Evolutionary conservation across 2,888 invertebrate genomes (phyloP).

Genomic region (Netelia melanura): DNA sequence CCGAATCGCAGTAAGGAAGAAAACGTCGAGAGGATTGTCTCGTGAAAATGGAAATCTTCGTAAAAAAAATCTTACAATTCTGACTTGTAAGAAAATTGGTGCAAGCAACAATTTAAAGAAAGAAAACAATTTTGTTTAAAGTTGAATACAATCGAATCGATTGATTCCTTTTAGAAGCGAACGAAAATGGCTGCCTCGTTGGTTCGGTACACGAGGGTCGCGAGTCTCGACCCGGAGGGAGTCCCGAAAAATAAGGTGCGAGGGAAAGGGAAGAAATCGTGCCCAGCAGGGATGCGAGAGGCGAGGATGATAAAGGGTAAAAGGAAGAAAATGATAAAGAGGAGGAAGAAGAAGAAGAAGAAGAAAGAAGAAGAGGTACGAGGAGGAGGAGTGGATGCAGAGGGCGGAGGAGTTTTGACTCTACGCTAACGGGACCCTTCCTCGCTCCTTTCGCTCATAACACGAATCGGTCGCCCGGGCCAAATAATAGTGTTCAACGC

Average conservation of each 20-base stretch:
- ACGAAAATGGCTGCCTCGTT: no score
- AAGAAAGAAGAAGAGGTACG: constrained; percentile 39
- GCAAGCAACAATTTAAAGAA: neutral
- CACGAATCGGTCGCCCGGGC: constrained; percentile 78
- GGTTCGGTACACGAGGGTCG: neutral
- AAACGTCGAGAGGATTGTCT: constrained; percentile 14
- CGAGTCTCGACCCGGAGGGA: constrained; percentile 5
- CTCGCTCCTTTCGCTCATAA: constrained; percentile 81
- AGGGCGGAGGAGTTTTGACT: constrained; percentile 81
- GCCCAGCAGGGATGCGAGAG: constrained; percentile 26
- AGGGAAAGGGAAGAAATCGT: constrained; percentile 65
- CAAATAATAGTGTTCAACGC: constrained; percentile 81
- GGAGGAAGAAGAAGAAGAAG: constrained; percentile 16
- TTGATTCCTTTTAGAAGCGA: no score
- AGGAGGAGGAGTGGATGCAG: constrained; percentile 64
- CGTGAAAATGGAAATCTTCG: neutral
- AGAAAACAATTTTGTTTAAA: neutral
- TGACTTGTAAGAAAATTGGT: neutral
- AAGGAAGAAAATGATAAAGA: constrained; percentile 34
- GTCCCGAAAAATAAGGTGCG: constrained; percentile 56
- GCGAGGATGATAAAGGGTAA: constrained; percentile 49
- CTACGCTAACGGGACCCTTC: constrained; percentile 84
- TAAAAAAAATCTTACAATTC: neutral
- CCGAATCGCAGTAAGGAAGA: constrained; percentile 21
- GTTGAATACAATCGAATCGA: no score